Percentiles rank a stretch among this genome's conserved stretches.
These are phyloP conservation scores for Drosophila kurseongensis DNA, from an alignment of 1,140 invertebrate species.

Conservation along the genomic window DNA sequence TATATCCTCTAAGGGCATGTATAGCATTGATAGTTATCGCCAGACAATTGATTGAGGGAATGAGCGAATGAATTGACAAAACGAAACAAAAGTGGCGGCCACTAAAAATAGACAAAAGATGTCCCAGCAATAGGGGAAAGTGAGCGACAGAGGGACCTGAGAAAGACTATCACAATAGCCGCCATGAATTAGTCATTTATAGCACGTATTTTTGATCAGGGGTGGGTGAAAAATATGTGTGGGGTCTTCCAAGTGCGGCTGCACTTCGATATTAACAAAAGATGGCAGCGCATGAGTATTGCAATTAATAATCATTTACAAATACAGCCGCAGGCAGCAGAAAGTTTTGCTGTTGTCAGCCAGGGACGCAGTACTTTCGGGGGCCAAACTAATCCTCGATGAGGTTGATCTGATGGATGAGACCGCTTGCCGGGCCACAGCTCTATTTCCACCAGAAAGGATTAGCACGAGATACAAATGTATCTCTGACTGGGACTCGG, in stretches of 20 bases:
- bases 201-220: conserved; percentile 53
- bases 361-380: conserved; percentile 43
- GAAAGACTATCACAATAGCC: conserved; percentile 24
- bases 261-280: conserved; percentile 48
- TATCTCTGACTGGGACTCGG: conserved; percentile 36
- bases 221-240: conserved; percentile 18
- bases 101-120: conserved; percentile 73
- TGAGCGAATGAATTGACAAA: conserved; percentile 63
- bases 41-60: conserved; percentile 62
- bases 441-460: conserved; percentile 71
- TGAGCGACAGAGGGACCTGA: not conserved
- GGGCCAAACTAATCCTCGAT: conserved; percentile 49
- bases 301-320: conserved; percentile 80
- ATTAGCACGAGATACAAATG: conserved; percentile 73
- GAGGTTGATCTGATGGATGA: conserved; percentile 69
- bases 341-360: conserved; percentile 53
- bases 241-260: conserved; percentile 49
- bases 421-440: conserved; percentile 36
- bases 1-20: conserved; percentile 28
- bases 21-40: conserved; percentile 49
- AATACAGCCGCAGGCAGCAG: conserved; percentile 32
- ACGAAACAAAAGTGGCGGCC: conserved; percentile 65
- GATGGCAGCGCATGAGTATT: conserved; percentile 55
- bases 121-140: conserved; percentile 4
- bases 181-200: conserved; percentile 76